These are phyloP conservation scores for Microtus oregoni DNA, from an alignment of 2,113 vertebrate genomes.

Conservation along the genomic window DNA sequence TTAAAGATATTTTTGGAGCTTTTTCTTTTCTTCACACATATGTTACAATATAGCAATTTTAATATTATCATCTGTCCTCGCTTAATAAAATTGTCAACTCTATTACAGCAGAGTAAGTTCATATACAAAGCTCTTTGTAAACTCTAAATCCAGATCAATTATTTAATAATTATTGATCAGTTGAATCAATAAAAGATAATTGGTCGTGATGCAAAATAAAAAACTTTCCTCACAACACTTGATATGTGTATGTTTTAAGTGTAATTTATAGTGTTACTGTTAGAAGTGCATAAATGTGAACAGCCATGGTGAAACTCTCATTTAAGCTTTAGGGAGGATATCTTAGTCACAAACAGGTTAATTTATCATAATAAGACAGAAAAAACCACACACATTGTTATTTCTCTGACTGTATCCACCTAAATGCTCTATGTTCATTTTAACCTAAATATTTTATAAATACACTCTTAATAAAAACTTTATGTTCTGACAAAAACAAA, in stretches of 20 bases:
- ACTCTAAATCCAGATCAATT: not conserved
- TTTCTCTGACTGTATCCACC: not conserved
- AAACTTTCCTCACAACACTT: not conserved
- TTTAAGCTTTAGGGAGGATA: not conserved
- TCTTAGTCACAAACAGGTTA: not conserved
- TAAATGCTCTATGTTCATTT: not conserved
- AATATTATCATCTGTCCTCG: not conserved
- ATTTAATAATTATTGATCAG: not conserved
- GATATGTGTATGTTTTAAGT: not conserved
- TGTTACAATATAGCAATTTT: not conserved
- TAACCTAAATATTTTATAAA: not conserved
- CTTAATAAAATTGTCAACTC: not conserved
- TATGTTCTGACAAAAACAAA: not conserved
- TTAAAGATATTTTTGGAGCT: not conserved
- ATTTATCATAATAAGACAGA: not conserved
- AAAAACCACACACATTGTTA: not conserved
- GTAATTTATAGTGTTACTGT: not conserved
- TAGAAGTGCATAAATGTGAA: not conserved
- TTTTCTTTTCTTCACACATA: not conserved
- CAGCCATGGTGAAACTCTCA: not conserved
- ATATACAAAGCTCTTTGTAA: not conserved
- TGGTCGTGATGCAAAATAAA: not conserved
- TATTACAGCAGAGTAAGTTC: not conserved
- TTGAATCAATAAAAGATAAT: not conserved
- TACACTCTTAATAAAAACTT: not conserved